Percentiles rank a stretch among this genome's conserved stretches.
Evolutionary conservation across 2,797 vertebrate species (phyloP).

Genomic region (Buphagus erythrorhynchus): DNA sequence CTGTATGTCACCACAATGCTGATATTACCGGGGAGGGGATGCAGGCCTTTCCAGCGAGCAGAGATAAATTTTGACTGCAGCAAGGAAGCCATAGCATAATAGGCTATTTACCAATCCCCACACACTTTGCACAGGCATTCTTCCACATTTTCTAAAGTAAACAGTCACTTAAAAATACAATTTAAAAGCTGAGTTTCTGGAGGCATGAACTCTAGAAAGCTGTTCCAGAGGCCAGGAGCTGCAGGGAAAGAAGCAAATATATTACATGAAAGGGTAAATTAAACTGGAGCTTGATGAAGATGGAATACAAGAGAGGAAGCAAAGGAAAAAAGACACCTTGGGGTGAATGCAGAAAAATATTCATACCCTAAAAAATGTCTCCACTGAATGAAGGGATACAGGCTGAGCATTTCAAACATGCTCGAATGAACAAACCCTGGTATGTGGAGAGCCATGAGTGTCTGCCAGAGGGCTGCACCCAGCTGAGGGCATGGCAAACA

Average conservation of each 20-base stretch:
- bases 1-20: neutral
- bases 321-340: neutral
- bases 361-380: neutral
- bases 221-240: neutral
- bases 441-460: neutral
- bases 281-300: neutral
- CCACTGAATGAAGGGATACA: neutral
- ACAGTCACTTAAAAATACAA: neutral
- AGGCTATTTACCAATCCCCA: neutral
- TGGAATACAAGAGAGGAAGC: neutral
- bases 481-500: neutral
- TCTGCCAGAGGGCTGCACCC: neutral
- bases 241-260: neutral
- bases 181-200: neutral
- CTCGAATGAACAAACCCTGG: neutral
- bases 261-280: neutral
- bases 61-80: neutral
- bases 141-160: neutral
- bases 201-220: neutral
- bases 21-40: slow-evolving; percentile 36
- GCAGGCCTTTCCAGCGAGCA: neutral
- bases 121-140: neutral
- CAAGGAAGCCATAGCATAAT: neutral
- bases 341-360: neutral
- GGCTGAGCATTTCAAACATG: neutral